Percentiles rank a stretch among this genome's conserved stretches.
These are phyloP conservation scores for Menidia menidia DNA, from an alignment of 2,797 vertebrate genomes.

Conservation along the genomic window DNA sequence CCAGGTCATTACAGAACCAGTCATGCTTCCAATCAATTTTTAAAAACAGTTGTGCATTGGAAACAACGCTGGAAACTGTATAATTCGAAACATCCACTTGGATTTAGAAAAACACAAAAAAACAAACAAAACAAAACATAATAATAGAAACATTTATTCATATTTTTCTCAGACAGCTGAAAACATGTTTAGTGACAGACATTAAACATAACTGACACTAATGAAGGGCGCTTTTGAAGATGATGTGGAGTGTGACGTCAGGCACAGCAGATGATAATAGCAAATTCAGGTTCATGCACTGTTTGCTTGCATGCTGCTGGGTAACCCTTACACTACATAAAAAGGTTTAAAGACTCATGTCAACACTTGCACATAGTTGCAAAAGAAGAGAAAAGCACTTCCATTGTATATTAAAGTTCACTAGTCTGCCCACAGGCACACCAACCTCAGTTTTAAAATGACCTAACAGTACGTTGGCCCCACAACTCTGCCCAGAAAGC, in stretches of 20 bases:
- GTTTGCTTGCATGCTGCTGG: constrained; percentile 39
- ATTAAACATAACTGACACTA: background rate
- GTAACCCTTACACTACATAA: constrained; percentile 46
- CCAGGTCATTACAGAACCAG: background rate
- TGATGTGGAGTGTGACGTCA: constrained; percentile 20
- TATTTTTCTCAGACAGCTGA: background rate
- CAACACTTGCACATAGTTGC: constrained; percentile 25
- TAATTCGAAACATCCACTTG: background rate
- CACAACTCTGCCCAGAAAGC: constrained; percentile 40
- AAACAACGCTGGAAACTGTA: background rate
- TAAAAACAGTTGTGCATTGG: no score
- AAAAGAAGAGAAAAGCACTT: constrained; percentile 37
- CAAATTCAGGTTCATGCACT: background rate
- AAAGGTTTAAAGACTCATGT: constrained; percentile 44
- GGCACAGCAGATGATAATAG: constrained; percentile 3
- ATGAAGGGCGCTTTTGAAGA: constrained; percentile 14
- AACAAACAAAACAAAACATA: background rate
- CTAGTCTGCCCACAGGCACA: constrained; percentile 15
- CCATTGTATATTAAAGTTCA: constrained; percentile 29
- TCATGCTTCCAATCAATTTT: background rate
- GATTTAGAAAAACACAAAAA: background rate
- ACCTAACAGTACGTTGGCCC: constrained; percentile 32
- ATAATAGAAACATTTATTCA: background rate
- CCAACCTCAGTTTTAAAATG: constrained; percentile 27
- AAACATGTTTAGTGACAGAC: background rate